Percentiles rank a stretch among this genome's conserved stretches.
phyloP scores from a whole-genome alignment of 2,113 vertebrate genomes.

The Ailurus styani region DNA sequence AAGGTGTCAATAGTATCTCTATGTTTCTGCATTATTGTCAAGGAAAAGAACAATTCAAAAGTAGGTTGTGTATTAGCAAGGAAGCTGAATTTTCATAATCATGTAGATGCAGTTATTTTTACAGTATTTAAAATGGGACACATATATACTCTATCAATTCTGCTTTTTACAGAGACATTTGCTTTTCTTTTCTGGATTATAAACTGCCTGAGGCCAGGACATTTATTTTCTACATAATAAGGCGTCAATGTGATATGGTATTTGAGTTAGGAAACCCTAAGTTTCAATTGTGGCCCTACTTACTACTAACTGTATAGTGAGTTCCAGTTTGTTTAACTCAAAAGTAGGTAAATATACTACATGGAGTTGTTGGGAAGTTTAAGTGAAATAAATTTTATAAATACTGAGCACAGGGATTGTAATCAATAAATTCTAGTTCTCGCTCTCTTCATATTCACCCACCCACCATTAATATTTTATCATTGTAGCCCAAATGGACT shows the following conservation, averaged over 20 bases:
- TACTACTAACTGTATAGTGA: background rate
- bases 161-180: background rate
- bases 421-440: background rate
- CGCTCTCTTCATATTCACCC: background rate
- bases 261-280: background rate
- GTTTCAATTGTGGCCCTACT: background rate
- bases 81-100: background rate
- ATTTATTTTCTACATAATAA: background rate
- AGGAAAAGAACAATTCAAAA: background rate
- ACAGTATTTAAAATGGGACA: background rate
- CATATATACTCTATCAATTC: background rate
- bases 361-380: background rate
- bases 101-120: background rate
- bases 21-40: background rate
- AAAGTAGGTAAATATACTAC: background rate
- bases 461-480: background rate
- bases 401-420: background rate
- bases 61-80: background rate
- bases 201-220: background rate
- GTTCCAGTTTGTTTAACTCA: background rate
- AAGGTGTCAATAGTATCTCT: background rate
- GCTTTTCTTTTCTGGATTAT: background rate
- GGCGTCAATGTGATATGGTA: background rate
- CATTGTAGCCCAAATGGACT: background rate
- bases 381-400: background rate